These are phyloP conservation scores for Numida meleagris DNA, from an alignment of 2,113 vertebrate species.

Conservation along the genomic window DNA sequence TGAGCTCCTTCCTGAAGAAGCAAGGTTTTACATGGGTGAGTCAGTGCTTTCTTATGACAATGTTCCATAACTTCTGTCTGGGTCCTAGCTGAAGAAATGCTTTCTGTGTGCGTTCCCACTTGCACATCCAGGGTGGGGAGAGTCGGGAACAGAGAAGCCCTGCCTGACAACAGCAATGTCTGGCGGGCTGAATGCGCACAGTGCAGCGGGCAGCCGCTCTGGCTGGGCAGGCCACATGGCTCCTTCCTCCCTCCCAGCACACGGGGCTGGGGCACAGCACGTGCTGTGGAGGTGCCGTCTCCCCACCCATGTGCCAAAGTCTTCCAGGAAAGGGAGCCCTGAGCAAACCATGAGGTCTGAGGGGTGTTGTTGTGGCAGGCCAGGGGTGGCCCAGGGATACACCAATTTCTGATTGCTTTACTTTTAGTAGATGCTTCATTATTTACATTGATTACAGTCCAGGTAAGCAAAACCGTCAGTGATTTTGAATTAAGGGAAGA, in stretches of 20 bases:
- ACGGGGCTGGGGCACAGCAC: background rate
- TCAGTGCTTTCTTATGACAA: background rate
- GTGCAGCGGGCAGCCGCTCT: rapidly evolving
- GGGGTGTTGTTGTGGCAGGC: background rate
- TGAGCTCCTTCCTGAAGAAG: background rate
- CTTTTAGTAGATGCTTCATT: background rate
- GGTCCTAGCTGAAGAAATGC: background rate
- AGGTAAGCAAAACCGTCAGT: background rate
- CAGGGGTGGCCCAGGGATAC: rapidly evolving
- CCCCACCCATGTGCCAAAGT: background rate
- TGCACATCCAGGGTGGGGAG: background rate
- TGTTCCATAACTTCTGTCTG: background rate
- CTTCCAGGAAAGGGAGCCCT: background rate
- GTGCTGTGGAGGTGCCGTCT: background rate
- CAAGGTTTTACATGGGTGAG: background rate
- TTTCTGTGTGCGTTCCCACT: background rate
- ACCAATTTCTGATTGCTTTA: background rate
- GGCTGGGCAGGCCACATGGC: background rate
- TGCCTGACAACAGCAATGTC: background rate
- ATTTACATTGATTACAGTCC: background rate
- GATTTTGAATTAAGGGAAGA: background rate
- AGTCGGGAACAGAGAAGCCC: background rate
- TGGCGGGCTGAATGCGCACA: rapidly evolving
- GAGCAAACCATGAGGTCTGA: background rate
- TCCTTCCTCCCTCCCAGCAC: background rate